Base-by-base conservation (phyloP, 2,113 vertebrate genomes). In the Rousettus leschenaultii region DNA sequence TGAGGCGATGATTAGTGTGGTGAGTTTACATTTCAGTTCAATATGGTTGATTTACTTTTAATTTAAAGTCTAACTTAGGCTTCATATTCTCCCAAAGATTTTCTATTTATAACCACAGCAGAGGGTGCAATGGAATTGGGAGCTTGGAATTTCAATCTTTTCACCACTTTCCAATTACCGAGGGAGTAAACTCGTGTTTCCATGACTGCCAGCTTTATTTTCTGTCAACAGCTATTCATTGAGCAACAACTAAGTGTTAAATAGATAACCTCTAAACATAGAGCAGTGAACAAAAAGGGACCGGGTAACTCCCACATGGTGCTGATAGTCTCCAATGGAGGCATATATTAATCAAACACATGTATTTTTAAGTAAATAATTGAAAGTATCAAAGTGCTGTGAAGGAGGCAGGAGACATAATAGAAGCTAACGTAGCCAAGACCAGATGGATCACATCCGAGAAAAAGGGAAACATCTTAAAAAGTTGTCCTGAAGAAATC, bases 11-110 rank as follows among this genome's bases (percentile, higher is more conserved):
- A 78, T 80, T 55, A 61, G 19, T 61, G 30, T 24, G 68, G 12
- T 86, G 65, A 93, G 30, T 71, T 96, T 73, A 30, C 73, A 78
- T 93, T 66, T 87, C 80, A 86, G 84, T 95, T 75, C 16, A 45
- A 13, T 26, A n/a, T 2, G 8, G 11, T 51, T 88, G 82, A 66
- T 74, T 88, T 94, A 82, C 38, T 93, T 48, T 88, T 43, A 63
- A 15, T 40, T 86, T 65, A 45, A 94, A 91, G 83, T 45, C n/a
- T 68, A 79, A 75, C 8, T 77, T 74, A 26, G 63, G n/a, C 16
- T 89, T 95, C 12, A 57, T 45, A 63, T 3, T n/a, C 11, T 92
- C 24, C 14, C 82, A 65, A 66, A 38, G 38, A 78, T 88, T 51
- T 77, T 8, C 22, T 57, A 89, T 77, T 94, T 83, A 95, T 89